A percentile compares a stretch with the other conserved stretches of the same genome.
These are phyloP conservation scores for Goniozus legneri DNA, from an alignment of 1,140 invertebrate genomes.

Conservation along the genomic window DNA sequence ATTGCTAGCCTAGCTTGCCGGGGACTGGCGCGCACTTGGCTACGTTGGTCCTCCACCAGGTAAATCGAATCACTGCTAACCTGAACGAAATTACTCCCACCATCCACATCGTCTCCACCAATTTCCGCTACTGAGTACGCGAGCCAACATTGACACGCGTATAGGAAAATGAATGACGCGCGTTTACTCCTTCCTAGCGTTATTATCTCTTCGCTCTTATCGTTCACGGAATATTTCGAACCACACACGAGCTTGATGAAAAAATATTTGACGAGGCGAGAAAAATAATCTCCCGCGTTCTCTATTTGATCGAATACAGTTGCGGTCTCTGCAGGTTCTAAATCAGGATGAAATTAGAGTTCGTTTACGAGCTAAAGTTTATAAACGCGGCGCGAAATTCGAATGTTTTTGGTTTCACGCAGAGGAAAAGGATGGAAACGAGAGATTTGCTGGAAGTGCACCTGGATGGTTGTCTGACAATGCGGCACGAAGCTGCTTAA, in stretches of 20 bases:
- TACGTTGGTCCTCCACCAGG: slow-evolving; percentile 22
- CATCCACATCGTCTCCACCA: slow-evolving; percentile 15
- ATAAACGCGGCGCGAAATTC: too few relatives aligned
- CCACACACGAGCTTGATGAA: too few relatives aligned
- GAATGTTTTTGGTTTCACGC: background rate
- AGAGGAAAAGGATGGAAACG: background rate
- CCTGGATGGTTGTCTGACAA: background rate
- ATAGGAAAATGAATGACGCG: slow-evolving; percentile 11
- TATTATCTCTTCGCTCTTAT: background rate
- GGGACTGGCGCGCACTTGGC: slow-evolving; percentile 19
- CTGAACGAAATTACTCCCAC: slow-evolving; percentile 15
- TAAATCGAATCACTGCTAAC: slow-evolving; percentile 36
- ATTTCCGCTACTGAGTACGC: slow-evolving; percentile 15
- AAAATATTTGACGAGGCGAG: too few relatives aligned
- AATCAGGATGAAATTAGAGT: too few relatives aligned
- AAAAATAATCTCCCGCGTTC: too few relatives aligned
- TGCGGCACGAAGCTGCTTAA: background rate
- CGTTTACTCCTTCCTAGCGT: background rate
- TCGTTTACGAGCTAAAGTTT: too few relatives aligned
- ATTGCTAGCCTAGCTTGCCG: slow-evolving; percentile 33
- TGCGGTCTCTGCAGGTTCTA: too few relatives aligned
- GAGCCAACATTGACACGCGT: slow-evolving; percentile 10
- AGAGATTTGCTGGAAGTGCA: background rate
- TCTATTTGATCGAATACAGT: too few relatives aligned
- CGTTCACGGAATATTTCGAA: background rate